Evolutionary conservation across 2,113 vertebrate genomes (phyloP).

Genomic region (Melanostigma gelatinosum): DNA sequence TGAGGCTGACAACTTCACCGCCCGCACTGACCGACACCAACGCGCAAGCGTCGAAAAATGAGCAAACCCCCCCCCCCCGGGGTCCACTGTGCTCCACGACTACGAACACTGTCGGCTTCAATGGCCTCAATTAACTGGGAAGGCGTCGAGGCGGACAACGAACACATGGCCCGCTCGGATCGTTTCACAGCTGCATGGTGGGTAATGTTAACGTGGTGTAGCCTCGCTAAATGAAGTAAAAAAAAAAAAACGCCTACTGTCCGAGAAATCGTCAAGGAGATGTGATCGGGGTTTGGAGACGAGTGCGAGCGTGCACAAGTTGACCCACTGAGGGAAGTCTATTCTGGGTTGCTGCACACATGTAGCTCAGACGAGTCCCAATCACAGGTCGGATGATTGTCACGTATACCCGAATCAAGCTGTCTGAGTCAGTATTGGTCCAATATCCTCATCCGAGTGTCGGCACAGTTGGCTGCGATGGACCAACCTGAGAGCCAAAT

Average conservation of each 20-base stretch:
- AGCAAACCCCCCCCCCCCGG: conserved; percentile 19
- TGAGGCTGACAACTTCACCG: conserved; percentile 49
- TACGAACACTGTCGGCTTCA: conserved; percentile 45
- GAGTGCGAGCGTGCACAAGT: neutral
- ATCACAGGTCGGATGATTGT: too few species aligned
- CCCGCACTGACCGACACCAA: conserved; percentile 20
- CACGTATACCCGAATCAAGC: too few species aligned
- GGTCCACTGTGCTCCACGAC: conserved; percentile 4
- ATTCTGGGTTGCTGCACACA: neutral
- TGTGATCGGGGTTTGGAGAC: neutral
- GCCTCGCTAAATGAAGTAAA: neutral
- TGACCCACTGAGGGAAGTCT: neutral
- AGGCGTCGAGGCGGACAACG: conserved; percentile 52
- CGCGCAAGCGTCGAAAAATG: conserved; percentile 1
- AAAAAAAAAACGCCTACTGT: neutral
- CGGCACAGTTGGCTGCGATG: neutral
- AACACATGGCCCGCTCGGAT: conserved; percentile 58
- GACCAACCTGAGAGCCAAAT: neutral
- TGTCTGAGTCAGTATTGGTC: too few species aligned
- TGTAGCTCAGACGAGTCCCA: too few species aligned
- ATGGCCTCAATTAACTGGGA: conserved; percentile 62
- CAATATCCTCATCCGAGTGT: neutral
- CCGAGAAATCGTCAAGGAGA: neutral
- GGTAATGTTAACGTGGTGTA: conserved; percentile 11
- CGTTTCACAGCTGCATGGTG: conserved; percentile 50